These are phyloP conservation scores for Varanus salvator DNA, from an alignment of 2,113 vertebrate genomes.

Conservation along the genomic window DNA sequence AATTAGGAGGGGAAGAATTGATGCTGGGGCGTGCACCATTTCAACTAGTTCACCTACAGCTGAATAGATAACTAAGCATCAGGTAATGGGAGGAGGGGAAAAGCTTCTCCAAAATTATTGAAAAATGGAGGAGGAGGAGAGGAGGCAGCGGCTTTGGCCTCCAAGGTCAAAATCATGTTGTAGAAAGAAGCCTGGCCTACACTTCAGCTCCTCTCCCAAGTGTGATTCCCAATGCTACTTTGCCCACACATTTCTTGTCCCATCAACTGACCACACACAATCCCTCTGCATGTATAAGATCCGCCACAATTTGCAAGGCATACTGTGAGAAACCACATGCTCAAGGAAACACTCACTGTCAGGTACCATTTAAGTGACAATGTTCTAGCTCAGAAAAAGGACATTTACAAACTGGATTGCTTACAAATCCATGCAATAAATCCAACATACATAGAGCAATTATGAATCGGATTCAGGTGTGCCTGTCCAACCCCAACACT, in stretches of 20 bases:
- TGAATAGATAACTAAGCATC: background rate
- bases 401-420: background rate
- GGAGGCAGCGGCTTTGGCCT: background rate
- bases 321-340: background rate
- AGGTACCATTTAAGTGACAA: background rate
- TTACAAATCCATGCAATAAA: background rate
- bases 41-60: background rate
- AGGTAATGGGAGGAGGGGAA: too few relatives aligned
- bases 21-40: background rate
- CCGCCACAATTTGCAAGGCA: background rate
- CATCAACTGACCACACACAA: background rate
- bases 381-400: background rate
- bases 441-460: background rate
- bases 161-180: background rate
- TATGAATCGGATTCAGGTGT: background rate
- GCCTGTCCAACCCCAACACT: background rate
- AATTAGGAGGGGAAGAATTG: constrained; percentile 12
- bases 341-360: background rate
- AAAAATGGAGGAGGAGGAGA: background rate
- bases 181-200: background rate
- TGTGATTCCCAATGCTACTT: background rate
- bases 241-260: background rate
- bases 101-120: background rate
- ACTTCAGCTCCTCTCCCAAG: background rate
- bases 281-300: background rate